Conservation (phyloP, 2,113 vertebrate genomes). For the Theristicus caerulescens region DNA sequence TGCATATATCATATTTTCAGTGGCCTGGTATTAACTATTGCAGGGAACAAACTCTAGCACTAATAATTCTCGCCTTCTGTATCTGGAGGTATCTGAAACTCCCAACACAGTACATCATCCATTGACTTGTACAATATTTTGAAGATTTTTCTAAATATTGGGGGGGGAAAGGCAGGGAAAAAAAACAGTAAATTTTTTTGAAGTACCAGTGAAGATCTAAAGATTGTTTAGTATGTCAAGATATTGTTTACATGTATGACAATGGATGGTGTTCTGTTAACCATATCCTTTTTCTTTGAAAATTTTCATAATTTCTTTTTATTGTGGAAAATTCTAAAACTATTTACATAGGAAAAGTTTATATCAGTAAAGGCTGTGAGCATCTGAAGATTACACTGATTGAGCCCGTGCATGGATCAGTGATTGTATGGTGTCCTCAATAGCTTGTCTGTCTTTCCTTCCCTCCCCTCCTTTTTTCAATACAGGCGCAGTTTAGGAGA, state of each 20-base stretch:
- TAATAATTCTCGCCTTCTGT: slow-evolving; percentile 66
- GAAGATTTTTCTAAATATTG: background rate
- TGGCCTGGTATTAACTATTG: slow-evolving; percentile 69
- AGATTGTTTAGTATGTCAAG: background rate
- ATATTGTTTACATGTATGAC: slow-evolving; percentile 37
- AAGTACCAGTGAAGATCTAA: background rate
- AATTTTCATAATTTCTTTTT: slow-evolving; percentile 61
- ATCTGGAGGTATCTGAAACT: slow-evolving; percentile 47
- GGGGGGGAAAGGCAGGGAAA: background rate
- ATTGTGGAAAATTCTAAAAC: slow-evolving; percentile 54
- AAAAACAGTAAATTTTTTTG: background rate
- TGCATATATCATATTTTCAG: slow-evolving; percentile 59
- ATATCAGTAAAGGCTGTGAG: slow-evolving; percentile 73
- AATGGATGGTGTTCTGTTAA: slow-evolving; percentile 75
- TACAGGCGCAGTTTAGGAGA: slow-evolving; percentile 82
- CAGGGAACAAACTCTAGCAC: slow-evolving; percentile 51
- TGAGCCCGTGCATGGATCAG: slow-evolving; percentile 80
- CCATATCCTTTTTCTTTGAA: slow-evolving; percentile 51
- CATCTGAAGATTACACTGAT: slow-evolving; percentile 74
- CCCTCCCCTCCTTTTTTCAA: slow-evolving; percentile 67
- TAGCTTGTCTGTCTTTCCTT: slow-evolving; percentile 76
- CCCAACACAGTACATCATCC: slow-evolving; percentile 53
- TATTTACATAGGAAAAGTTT: slow-evolving; percentile 64
- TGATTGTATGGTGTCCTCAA: slow-evolving; percentile 74
- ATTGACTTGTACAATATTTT: slow-evolving; percentile 59